Evolutionary conservation across 2,888 invertebrate genomes (phyloP).

Genomic region (Sesamia inferens): DNA sequence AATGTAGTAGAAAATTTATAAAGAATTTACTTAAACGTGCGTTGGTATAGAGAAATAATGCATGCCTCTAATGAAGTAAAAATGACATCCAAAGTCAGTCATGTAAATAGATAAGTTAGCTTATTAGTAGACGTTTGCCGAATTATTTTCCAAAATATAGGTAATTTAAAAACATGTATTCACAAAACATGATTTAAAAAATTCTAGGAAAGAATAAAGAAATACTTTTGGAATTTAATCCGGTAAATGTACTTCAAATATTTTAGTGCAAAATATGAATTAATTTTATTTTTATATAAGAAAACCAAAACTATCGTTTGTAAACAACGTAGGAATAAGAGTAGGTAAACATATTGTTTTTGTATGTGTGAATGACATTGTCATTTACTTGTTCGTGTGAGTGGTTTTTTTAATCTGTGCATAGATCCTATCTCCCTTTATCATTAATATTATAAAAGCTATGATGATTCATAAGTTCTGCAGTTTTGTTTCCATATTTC

Average conservation of each 20-base stretch:
- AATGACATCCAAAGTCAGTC: constrained; percentile 76
- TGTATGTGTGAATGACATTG: constrained; percentile 41
- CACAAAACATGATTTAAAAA: not conserved
- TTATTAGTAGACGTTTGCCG: constrained; percentile 49
- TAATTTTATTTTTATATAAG: constrained; percentile 79
- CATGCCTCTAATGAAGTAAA: constrained; percentile 31
- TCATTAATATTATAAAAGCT: not conserved
- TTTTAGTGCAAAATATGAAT: constrained; percentile 66
- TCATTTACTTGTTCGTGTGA: constrained; percentile 32
- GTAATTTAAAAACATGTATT: not conserved
- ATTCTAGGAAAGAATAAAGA: not conserved
- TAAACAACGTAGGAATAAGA: constrained; percentile 50
- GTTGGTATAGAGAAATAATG: constrained; percentile 27
- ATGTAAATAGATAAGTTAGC: constrained; percentile 74
- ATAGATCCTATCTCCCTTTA: not conserved
- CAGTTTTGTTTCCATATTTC: constrained; percentile 14
- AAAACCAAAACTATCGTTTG: constrained; percentile 76
- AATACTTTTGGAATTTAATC: constrained; percentile 16
- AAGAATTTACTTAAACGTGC: constrained; percentile 34
- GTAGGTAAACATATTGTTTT: constrained; percentile 47
- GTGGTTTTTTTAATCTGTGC: constrained; percentile 11
- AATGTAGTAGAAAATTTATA: constrained; percentile 37
- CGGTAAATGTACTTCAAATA: constrained; percentile 50
- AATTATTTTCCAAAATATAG: constrained; percentile 25
- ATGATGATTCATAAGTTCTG: constrained; percentile 7